Evolutionary conservation across 2,797 vertebrate genomes (phyloP).

Genomic region (Orientallactaga sibirica): DNA sequence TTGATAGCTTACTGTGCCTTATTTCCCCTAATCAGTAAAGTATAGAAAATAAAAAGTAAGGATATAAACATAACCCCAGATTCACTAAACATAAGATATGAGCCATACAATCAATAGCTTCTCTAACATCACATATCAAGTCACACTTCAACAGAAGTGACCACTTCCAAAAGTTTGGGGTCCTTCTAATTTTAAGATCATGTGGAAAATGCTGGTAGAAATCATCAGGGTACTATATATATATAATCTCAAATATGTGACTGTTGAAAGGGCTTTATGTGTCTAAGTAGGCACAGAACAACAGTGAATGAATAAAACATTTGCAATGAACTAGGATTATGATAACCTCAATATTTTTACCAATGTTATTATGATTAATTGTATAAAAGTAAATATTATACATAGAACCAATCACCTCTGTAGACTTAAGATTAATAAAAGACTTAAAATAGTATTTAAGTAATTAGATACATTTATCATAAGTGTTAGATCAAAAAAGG

Average conservation of each 20-base stretch:
- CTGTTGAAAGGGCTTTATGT: neutral
- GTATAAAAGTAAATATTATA: neutral
- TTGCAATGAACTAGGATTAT: neutral
- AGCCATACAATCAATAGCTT: neutral
- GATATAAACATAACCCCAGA: neutral
- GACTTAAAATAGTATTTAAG: constrained; percentile 16
- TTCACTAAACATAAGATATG: neutral
- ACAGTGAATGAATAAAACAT: neutral
- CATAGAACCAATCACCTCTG: neutral
- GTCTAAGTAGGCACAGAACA: neutral
- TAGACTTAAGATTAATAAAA: neutral
- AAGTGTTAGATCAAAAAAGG: neutral
- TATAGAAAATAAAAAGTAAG: neutral
- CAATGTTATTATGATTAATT: neutral
- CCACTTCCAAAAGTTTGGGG: neutral
- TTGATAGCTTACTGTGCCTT: neutral
- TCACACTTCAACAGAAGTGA: neutral
- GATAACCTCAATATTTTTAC: neutral
- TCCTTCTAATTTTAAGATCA: neutral
- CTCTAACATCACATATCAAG: neutral
- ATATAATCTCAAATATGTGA: neutral
- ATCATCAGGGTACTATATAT: neutral
- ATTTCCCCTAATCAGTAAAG: neutral
- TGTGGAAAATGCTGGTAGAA: neutral
- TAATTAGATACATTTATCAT: neutral